A percentile compares a stretch with the other conserved stretches of the same genome.
phyloP scores from a whole-genome alignment of 2,888 invertebrate species.

The Caenorhabditis macrosperma region DNA sequence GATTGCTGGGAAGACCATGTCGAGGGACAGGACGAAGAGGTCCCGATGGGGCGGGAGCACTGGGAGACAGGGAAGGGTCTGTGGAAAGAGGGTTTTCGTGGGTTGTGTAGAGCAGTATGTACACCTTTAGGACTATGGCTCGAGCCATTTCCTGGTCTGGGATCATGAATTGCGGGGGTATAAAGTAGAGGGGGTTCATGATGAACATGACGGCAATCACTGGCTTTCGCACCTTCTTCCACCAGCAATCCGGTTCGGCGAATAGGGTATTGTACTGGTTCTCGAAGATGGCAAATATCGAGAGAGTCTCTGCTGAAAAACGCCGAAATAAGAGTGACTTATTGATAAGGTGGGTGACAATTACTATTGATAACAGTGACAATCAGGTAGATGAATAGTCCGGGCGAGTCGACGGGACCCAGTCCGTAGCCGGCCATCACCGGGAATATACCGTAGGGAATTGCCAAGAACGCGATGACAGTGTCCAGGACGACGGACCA shows the following conservation, averaged over 20 bases:
- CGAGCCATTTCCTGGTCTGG: slow-evolving; percentile 18
- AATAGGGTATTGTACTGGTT: slow-evolving; percentile 8
- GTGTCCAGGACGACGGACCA: slow-evolving; percentile 5
- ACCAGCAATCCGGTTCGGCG: slow-evolving; percentile 18
- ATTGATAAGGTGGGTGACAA: neutral
- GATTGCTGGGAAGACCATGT: neutral
- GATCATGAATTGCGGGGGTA: slow-evolving; percentile 23
- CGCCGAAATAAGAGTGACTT: neutral
- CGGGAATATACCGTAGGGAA: slow-evolving; percentile 30
- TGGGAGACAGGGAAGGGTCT: slow-evolving; percentile 15
- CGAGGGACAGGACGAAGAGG: slow-evolving; percentile 13
- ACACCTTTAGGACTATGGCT: neutral
- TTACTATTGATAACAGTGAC: slow-evolving; percentile 16
- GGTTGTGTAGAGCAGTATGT: too few relatives aligned
- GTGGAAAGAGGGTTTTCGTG: too few relatives aligned
- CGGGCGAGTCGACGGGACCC: slow-evolving; percentile 10
- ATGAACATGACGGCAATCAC: neutral
- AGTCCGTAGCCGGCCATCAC: slow-evolving; percentile 25
- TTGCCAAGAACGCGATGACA: neutral
- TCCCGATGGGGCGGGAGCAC: slow-evolving; percentile 5
- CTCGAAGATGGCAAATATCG: slow-evolving; percentile 9
- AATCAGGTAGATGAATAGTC: slow-evolving; percentile 10
- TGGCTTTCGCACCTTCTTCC: slow-evolving; percentile 10
- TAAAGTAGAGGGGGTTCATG: neutral
- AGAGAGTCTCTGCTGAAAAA: neutral